A percentile compares a stretch with the other conserved stretches of the same genome.
phyloP scores from a whole-genome alignment of 2,797 vertebrate genomes.

The Dendrocincla fuliginosa region DNA sequence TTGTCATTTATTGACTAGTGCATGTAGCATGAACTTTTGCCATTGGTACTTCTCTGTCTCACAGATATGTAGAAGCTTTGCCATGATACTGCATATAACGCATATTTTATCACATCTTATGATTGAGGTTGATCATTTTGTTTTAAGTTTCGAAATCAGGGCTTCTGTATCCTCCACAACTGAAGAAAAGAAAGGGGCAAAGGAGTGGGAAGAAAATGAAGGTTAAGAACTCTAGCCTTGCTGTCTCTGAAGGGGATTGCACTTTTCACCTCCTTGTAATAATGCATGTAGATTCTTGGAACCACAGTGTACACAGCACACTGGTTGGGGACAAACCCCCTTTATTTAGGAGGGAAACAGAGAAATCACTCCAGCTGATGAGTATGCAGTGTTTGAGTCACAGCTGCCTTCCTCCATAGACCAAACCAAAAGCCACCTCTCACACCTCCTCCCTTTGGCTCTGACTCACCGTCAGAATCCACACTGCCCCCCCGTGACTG shows the following conservation, averaged over 20 bases:
- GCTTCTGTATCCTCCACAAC: background rate
- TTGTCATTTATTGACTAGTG: background rate
- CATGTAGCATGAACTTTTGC: background rate
- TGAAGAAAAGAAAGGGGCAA: background rate
- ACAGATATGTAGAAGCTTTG: background rate
- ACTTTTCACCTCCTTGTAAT: background rate
- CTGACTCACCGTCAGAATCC: constrained; percentile 53
- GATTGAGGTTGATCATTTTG: background rate
- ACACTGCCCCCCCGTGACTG: constrained; percentile 1
- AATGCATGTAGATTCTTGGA: background rate
- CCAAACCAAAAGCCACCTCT: constrained; percentile 8
- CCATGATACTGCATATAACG: background rate
- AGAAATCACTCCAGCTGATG: background rate
- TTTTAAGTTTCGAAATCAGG: background rate
- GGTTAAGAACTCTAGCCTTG: background rate
- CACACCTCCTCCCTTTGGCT: background rate
- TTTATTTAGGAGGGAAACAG: background rate
- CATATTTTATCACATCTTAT: background rate
- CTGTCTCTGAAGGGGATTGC: background rate
- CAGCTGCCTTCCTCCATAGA: background rate
- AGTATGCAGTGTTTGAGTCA: constrained; percentile 5
- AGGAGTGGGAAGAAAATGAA: background rate
- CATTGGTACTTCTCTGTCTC: background rate
- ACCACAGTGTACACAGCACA: background rate
- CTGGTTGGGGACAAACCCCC: background rate